Base-by-base conservation (phyloP, 2,888 invertebrate species). In the Kuschelorhynchus macadamiae region DNA sequence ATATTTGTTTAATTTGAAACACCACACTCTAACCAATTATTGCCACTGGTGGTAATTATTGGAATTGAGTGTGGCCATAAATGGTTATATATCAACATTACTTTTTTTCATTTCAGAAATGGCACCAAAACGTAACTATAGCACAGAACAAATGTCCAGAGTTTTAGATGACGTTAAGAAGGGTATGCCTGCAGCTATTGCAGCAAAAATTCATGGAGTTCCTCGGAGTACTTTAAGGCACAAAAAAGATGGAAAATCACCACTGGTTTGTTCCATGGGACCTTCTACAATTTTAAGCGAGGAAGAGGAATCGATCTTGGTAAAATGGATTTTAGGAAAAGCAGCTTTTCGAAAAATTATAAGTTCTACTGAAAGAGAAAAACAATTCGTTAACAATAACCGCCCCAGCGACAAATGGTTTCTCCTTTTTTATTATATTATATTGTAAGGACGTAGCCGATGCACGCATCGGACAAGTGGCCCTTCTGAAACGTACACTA, bases 321-420 rank as follows among this genome's bases (percentile, higher is more conserved):
- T n/a, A 16, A 41, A 41, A 41, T 41, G n/a, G 41, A 41, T 41
- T 41, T 41, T 41, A 41, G 16, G 50, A 50, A 14, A 50, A 32
- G 16, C 50, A 25, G 3, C 7, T 25, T 25, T 7, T 7, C n/a
- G 32, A 50, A 25, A 50, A 32, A 50, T 50, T 8, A 32, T 30
- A 16, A 25, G 12, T 9, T 25, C 25, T n/a, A n/a, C 50, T 7
- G 14, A 50, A 50, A 25, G 32, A 25, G 30, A 30, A 8, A 30
- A 50, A 30, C 2, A n/a, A 4, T 50, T 50, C 32, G 32, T 12
- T 30, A 50, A 50, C 50, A n/a, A n/a, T n/a, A n/a, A 21, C 25
- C 18, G 25, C 21, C 49, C 49, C 49, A 49, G 49, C 18, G 49
- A 36, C 36, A 41, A 41, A 41, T 41, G 16, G 50, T 50, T 50